Conservation (phyloP, 2,888 invertebrate genomes). For the Watsonalla cultraria region DNA sequence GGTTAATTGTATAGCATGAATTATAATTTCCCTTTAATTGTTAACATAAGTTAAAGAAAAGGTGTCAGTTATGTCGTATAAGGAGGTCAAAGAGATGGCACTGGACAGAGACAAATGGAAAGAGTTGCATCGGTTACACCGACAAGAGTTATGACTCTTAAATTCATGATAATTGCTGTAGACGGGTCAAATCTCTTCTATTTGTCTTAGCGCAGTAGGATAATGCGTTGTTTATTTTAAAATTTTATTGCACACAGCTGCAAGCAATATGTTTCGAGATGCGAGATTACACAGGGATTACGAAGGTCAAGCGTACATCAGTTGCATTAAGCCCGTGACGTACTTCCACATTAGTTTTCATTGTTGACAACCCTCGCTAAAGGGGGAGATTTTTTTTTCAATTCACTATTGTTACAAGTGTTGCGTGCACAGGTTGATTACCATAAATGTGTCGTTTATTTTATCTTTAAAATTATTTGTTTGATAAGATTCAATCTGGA, state of each 20-base stretch:
- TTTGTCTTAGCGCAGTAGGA: constrained; percentile 9
- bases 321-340: constrained; percentile 54
- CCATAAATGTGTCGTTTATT: not conserved
- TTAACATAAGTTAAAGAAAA: too few species aligned
- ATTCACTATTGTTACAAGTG: constrained; percentile 2
- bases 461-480: not conserved
- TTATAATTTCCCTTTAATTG: too few species aligned
- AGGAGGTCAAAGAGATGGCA: too few species aligned
- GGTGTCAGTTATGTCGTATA: too few species aligned
- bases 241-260: constrained; percentile 49
- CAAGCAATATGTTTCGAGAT: constrained; percentile 57
- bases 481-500: too few species aligned
- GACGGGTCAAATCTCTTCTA: too few species aligned
- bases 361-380: constrained; percentile 9
- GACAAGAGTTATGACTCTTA: too few species aligned
- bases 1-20: too few species aligned
- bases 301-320: constrained; percentile 59
- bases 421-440: constrained; percentile 11
- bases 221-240: constrained; percentile 8
- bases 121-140: too few species aligned
- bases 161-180: too few species aligned
- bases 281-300: constrained; percentile 49
- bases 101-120: too few species aligned
- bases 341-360: constrained; percentile 42
- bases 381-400: not conserved